These are phyloP conservation scores for Pimpla rufipes DNA, from an alignment of 2,888 invertebrate genomes.

Conservation along the genomic window DNA sequence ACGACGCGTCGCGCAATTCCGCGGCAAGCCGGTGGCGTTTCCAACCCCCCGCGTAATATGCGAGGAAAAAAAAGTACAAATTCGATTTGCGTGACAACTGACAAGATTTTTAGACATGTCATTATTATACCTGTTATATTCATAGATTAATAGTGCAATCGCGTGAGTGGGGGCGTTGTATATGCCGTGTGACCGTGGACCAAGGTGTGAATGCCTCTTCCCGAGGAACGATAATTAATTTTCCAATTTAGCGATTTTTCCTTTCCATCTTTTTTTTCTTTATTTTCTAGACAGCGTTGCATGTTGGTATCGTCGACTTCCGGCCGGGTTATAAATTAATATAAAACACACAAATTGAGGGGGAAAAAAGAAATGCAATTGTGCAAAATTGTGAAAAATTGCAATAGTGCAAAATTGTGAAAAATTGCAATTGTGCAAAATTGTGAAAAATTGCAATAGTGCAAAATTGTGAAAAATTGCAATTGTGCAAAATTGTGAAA, in stretches of 20 bases:
- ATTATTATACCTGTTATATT: conserved; percentile 82
- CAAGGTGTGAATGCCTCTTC: conserved; percentile 82
- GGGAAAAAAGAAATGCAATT: neutral
- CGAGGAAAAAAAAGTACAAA: conserved; percentile 82
- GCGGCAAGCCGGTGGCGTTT: conserved; percentile 70
- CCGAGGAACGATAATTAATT: conserved; percentile 73
- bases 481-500: too few species aligned
- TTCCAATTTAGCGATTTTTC: conserved; percentile 72
- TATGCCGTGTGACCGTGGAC: conserved; percentile 82
- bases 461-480: too few species aligned
- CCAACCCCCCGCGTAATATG: conserved; percentile 37
- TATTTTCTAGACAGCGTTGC: conserved; percentile 73
- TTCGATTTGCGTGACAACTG: conserved; percentile 83
- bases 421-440: too few species aligned
- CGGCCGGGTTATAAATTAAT: conserved; percentile 64
- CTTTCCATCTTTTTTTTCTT: conserved; percentile 28
- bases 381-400: neutral
- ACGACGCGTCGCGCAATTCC: conserved; percentile 76
- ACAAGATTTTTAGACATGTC: conserved; percentile 82
- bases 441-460: too few species aligned
- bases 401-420: too few species aligned
- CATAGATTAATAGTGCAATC: conserved; percentile 84
- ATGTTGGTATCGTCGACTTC: conserved; percentile 76
- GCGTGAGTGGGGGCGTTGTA: conserved; percentile 80
- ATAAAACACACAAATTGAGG: conserved; percentile 3